A percentile compares a stretch with the other conserved stretches of the same genome.
Evolutionary conservation across 1,140 invertebrate species (phyloP).

Genomic region (Rhyacophila brunnea): DNA sequence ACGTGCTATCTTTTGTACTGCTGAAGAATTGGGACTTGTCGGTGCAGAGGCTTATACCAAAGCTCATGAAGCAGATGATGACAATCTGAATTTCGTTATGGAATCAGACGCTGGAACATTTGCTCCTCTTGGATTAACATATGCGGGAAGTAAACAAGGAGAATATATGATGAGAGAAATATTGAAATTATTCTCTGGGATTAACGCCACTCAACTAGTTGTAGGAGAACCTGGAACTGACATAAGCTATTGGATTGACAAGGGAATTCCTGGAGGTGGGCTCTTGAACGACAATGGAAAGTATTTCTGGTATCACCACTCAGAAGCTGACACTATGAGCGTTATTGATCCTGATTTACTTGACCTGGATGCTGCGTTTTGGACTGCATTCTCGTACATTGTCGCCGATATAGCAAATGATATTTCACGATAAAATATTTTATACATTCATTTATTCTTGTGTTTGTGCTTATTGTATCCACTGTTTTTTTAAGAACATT

Average conservation of each 20-base stretch:
- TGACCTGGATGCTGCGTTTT: conserved; percentile 66
- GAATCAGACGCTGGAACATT: conserved; percentile 79
- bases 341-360: conserved; percentile 62
- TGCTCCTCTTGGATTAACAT: conserved; percentile 62
- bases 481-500: no score
- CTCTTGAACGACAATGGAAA: conserved; percentile 62
- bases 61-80: conserved; percentile 46
- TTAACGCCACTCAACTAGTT: conserved; percentile 34
- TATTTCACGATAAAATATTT: conserved; percentile 57
- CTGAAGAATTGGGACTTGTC: conserved; percentile 72
- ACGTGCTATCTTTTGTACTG: conserved; percentile 80
- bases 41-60: conserved; percentile 66
- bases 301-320: conserved; percentile 79
- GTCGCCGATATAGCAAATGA: conserved; percentile 64
- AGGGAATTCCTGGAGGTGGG: conserved; percentile 64
- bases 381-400: conserved; percentile 66
- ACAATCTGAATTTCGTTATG: conserved; percentile 58
- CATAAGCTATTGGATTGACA: conserved; percentile 56
- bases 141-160: conserved; percentile 53
- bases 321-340: conserved; percentile 68
- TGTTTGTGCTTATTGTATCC: no score
- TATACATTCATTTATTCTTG: conserved; percentile 28
- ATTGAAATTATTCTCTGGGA: conserved; percentile 45
- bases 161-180: conserved; percentile 61
- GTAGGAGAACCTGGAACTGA: conserved; percentile 60